Evolutionary conservation across 1,140 invertebrate species (phyloP), one percentile per base, ranked within the genome.

Genomic region (Cydia strobilella): DNA sequence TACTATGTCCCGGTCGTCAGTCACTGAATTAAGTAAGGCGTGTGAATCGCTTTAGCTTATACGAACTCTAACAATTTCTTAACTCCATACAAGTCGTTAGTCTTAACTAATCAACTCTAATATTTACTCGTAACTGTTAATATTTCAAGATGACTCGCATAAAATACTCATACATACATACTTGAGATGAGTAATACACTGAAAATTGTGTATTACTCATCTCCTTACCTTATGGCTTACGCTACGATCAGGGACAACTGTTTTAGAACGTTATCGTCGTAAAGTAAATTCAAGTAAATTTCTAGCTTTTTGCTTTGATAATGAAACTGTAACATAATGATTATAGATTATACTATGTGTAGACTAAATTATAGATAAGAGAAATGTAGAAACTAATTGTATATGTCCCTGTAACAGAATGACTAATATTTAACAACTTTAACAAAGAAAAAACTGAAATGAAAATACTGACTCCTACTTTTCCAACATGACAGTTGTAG

Each of bases 401-500:
- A 35, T 18, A 39, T 69, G 65, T 69, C 65, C 65, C 27, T 20
- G 31, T 39, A 69, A 35, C 27, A 35, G 27, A 35, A 65, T 69
- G 65, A 69, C 27, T 69, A 69, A 69, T 59, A 59, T 59, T 59
- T 59, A 59, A 59, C 54, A 59, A 59, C 9, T 23, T 59, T 59
- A 59, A 59, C 54, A 23, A 6, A 23, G 1, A n/a, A 2, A 15
- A 20, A 59, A 59, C 20, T 59, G 42, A 45, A 45, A 45, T 45
- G 45, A 54, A 54, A 54, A 54, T 54, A 18, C 9, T 59, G 18
- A 10, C 20, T 9, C 20, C 2, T 54, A 12, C 3, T 59, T 12
- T 23, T 18, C 10, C 10, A 59, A 59, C 54, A 59, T 59, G 51
- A 54, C 51, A 54, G 15, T 54, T 54, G 54, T 59, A 20, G 20